Conservation (phyloP, 2,797 vertebrate genomes). For the Hydrocynus forskahlii region DNA sequence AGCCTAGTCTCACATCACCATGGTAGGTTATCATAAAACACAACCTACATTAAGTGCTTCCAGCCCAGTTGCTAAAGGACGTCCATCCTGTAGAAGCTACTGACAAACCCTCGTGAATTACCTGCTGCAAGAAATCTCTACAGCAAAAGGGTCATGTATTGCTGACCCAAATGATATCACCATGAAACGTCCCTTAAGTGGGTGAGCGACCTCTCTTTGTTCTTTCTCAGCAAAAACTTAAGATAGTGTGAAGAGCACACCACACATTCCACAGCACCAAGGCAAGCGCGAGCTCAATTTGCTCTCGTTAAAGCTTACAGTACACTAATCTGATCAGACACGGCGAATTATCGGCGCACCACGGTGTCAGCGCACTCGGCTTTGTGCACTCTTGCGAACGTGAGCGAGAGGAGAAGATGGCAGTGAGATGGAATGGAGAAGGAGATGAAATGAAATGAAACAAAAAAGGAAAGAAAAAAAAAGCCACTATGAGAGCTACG, state of each 20-base stretch:
- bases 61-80: background rate
- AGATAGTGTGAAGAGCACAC: background rate
- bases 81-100: background rate
- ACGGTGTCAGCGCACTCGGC: conserved; percentile 29
- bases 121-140: background rate
- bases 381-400: conserved; percentile 20
- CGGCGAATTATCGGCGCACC: conserved; percentile 42
- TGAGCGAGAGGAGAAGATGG: conserved; percentile 1
- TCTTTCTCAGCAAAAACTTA: background rate
- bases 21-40: background rate
- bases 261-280: conserved; percentile 2
- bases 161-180: conserved; percentile 11
- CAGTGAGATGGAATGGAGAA: conserved; percentile 12
- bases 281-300: conserved; percentile 44
- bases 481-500: background rate
- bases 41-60: background rate
- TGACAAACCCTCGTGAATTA: background rate
- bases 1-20: background rate
- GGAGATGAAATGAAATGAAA: background rate
- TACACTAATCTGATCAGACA: conserved; percentile 51
- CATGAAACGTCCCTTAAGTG: background rate
- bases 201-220: background rate
- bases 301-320: conserved; percentile 47
- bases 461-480: background rate
- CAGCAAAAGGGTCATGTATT: background rate